Evolutionary conservation across 2,888 invertebrate genomes (phyloP).

Genomic region (Drosophila cracens): DNA sequence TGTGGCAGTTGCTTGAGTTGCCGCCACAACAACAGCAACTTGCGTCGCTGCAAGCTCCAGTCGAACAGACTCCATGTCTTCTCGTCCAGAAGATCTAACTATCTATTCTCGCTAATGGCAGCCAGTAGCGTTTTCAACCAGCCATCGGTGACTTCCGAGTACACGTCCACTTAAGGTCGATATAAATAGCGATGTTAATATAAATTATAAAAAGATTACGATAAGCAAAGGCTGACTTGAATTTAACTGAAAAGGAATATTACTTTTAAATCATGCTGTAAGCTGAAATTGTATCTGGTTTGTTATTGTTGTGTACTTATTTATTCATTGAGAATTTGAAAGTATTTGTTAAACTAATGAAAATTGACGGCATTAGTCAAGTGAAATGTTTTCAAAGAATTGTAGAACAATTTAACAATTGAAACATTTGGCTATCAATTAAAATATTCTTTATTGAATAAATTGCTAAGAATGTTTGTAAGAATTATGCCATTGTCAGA

Average conservation of each 20-base stretch:
- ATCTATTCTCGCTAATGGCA: conserved; percentile 91
- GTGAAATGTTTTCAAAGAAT: too few species aligned
- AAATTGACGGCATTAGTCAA: neutral
- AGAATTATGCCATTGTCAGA: conserved; percentile 23
- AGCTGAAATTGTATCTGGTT: too few species aligned
- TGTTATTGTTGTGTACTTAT: neutral
- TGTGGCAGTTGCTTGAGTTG: conserved; percentile 80
- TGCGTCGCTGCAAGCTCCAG: conserved; percentile 85
- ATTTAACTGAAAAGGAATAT: neutral
- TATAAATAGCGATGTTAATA: neutral
- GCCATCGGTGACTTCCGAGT: conserved; percentile 94
- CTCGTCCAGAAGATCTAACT: conserved; percentile 92
- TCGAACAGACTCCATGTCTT: conserved; percentile 86
- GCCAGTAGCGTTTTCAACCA: conserved; percentile 95
- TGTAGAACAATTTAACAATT: neutral
- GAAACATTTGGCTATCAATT: neutral
- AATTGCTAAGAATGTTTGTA: conserved; percentile 11
- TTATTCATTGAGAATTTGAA: neutral
- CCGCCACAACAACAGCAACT: conserved; percentile 85
- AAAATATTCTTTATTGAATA: conserved; percentile 1
- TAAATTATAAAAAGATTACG: neutral
- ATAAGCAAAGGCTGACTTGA: neutral
- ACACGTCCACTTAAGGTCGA: conserved; percentile 89
- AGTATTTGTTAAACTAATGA: neutral
- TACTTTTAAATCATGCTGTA: neutral